phyloP scores from a whole-genome alignment of 1,140 invertebrate species.

The Trachelipus rathkii region DNA sequence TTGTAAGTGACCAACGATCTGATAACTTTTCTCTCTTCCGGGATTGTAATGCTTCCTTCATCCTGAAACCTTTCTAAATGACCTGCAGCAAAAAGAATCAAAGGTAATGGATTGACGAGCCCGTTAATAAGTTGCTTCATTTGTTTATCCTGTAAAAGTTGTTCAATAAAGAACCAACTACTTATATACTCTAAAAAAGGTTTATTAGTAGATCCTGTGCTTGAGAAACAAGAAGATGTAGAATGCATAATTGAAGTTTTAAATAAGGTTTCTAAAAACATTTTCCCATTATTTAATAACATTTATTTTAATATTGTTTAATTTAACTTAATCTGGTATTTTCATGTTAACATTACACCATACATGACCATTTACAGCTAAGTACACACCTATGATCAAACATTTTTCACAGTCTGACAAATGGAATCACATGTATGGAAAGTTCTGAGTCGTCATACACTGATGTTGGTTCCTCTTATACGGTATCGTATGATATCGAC shows the following conservation, averaged over 20 bases:
- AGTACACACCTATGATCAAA: too few relatives aligned
- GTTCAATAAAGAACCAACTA: conserved; percentile 2
- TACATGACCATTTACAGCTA: too few relatives aligned
- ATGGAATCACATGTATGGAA: too few relatives aligned
- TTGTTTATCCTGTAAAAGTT: background rate
- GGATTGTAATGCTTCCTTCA: background rate
- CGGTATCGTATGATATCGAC: too few relatives aligned
- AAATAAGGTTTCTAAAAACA: background rate
- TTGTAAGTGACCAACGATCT: conserved; percentile 29
- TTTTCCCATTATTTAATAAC: conserved; percentile 8
- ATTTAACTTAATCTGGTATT: too few relatives aligned
- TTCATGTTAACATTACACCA: too few relatives aligned
- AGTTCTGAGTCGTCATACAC: too few relatives aligned
- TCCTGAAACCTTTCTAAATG: conserved; percentile 4
- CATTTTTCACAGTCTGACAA: too few relatives aligned
- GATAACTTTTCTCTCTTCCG: conserved; percentile 21
- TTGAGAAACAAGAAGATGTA: background rate
- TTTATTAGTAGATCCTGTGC: background rate
- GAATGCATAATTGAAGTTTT: background rate
- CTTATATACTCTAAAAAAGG: background rate
- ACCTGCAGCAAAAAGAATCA: background rate
- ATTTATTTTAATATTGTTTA: too few relatives aligned
- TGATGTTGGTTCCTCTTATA: too few relatives aligned
- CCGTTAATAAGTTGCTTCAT: background rate
- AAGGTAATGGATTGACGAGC: background rate